These are phyloP conservation scores for Taphrorychus bicolor DNA, from an alignment of 2,888 invertebrate species.

Conservation along the genomic window DNA sequence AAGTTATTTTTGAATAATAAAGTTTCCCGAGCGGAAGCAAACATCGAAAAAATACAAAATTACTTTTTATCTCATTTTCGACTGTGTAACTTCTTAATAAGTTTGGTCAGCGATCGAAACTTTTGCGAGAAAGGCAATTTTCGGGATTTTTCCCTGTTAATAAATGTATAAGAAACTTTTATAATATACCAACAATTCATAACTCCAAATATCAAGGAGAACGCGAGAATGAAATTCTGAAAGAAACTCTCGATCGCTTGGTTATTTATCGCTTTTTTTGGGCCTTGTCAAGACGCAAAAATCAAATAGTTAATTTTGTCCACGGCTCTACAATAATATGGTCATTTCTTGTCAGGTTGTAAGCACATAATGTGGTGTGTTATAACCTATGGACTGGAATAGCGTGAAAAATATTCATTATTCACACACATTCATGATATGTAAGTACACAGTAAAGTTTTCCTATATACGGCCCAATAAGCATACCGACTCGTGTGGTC, in stretches of 20 bases:
- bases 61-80: conserved; percentile 29
- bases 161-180: conserved; percentile 20
- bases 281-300: too few species aligned
- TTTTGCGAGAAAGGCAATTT: conserved; percentile 21
- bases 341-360: too few species aligned
- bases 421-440: too few species aligned
- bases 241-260: background rate
- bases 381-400: too few species aligned
- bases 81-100: conserved; percentile 29
- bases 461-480: too few species aligned
- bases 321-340: too few species aligned
- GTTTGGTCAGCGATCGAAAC: conserved; percentile 27
- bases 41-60: conserved; percentile 33
- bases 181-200: conserved; percentile 13
- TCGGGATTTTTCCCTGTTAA: conserved; percentile 12
- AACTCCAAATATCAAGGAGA: background rate
- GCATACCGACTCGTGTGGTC: too few species aligned
- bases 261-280: background rate
- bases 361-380: too few species aligned
- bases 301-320: too few species aligned
- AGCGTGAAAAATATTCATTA: too few species aligned
- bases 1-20: conserved; percentile 35
- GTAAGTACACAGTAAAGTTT: too few species aligned
- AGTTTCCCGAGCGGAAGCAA: conserved; percentile 21
- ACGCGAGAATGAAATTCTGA: background rate